phyloP scores from a whole-genome alignment of 1,140 invertebrate species.

The Panulirus ornatus region DNA sequence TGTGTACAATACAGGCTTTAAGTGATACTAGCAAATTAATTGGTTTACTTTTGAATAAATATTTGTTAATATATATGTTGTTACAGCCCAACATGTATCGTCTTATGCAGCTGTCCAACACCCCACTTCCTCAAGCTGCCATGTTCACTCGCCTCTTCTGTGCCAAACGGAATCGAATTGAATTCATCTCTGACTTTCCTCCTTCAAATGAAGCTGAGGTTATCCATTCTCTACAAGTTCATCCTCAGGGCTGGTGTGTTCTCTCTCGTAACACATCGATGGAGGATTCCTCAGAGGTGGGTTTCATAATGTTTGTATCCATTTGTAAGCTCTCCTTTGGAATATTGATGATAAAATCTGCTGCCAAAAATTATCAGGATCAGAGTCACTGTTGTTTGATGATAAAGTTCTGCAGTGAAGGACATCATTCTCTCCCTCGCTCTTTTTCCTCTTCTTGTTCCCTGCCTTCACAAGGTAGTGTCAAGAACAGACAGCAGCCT shows the following conservation, averaged over 20 bases:
- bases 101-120: constrained; percentile 90
- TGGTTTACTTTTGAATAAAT: constrained; percentile 31
- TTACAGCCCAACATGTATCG: constrained; percentile 92
- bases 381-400: too few relatives aligned
- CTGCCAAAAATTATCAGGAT: too few relatives aligned
- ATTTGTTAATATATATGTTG: too few relatives aligned
- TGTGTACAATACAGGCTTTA: too few relatives aligned
- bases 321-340: too few relatives aligned
- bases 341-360: too few relatives aligned
- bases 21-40: neutral
- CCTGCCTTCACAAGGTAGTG: too few relatives aligned
- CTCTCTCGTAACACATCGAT: constrained; percentile 91
- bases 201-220: constrained; percentile 89
- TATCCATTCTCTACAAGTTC: constrained; percentile 92
- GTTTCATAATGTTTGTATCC: too few relatives aligned
- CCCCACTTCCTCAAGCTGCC: constrained; percentile 87
- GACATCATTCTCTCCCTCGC: too few relatives aligned
- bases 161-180: constrained; percentile 89
- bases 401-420: too few relatives aligned
- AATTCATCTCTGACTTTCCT: constrained; percentile 94
- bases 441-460: too few relatives aligned
- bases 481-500: too few relatives aligned
- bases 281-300: constrained; percentile 83
- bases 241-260: constrained; percentile 94
- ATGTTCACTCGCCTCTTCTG: constrained; percentile 90